Percentiles rank a stretch among this genome's conserved stretches.
These are phyloP conservation scores for Heliocidaris tuberculata DNA, from an alignment of 35 echinoderm and acorn worm genomes.

Conservation along the genomic window DNA sequence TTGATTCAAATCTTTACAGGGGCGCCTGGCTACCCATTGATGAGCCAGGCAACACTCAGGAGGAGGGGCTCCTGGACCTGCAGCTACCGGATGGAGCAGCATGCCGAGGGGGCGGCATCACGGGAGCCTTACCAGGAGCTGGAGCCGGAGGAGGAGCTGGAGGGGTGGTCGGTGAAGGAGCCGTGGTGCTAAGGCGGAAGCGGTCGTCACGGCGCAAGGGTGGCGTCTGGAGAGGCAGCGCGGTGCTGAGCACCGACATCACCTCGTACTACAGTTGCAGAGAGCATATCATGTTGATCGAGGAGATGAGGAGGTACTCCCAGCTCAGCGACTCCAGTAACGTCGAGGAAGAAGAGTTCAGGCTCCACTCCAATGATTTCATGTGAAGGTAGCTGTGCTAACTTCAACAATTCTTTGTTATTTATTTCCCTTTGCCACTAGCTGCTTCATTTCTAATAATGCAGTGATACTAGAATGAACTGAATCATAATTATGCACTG, in stretches of 20 bases:
- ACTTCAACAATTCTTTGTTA: no score
- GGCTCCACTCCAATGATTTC: conserved; percentile 33
- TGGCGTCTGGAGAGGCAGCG: conserved; percentile 9
- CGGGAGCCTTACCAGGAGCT: not conserved
- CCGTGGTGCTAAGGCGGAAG: not conserved
- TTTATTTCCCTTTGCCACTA: no score
- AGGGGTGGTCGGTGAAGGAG: not conserved
- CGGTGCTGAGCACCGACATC: not conserved
- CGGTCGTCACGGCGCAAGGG: not conserved
- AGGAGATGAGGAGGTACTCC: conserved; percentile 39
- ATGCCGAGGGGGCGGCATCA: not conserved
- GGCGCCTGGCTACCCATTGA: conserved; percentile 37
- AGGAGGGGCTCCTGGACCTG: not conserved
- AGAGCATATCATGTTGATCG: conserved; percentile 32
- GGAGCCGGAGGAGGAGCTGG: not conserved
- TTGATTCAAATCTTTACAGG: not conserved
- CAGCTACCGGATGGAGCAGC: not conserved
- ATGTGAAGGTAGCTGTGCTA: not conserved
- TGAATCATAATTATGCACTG: no score
- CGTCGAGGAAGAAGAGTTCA: conserved; percentile 35
- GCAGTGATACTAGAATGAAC: no score
- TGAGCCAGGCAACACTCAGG: not conserved
- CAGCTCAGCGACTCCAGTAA: conserved; percentile 35
- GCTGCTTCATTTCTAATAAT: no score
- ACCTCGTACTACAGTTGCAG: conserved; percentile 30